These are phyloP conservation scores for Carabus problematicus DNA, from an alignment of 2,888 invertebrate genomes.

Conservation along the genomic window DNA sequence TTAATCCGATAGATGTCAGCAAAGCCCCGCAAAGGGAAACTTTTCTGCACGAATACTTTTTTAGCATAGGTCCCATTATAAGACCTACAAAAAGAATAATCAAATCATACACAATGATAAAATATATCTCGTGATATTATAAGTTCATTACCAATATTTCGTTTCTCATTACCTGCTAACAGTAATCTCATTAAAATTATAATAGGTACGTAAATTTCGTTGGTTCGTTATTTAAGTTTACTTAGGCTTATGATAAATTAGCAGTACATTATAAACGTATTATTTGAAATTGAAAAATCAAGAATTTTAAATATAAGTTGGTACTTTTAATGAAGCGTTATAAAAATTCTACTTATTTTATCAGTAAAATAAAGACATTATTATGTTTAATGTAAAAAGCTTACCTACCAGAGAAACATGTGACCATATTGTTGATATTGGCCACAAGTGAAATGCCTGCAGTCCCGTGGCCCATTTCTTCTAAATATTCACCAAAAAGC, in stretches of 20 bases:
- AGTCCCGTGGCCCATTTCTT: conserved; percentile 69
- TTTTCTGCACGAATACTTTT: conserved; percentile 62
- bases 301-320: too few relatives aligned
- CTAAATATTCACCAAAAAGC: conserved; percentile 70
- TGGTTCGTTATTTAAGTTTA: too few relatives aligned
- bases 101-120: conserved; percentile 2
- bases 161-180: too few relatives aligned
- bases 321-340: too few relatives aligned
- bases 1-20: conserved; percentile 62
- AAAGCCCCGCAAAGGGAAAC: conserved; percentile 65
- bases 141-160: background rate
- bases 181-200: too few relatives aligned
- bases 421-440: conserved; percentile 70
- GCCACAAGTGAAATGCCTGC: conserved; percentile 73
- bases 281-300: too few relatives aligned
- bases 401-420: conserved; percentile 64
- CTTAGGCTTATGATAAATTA: too few relatives aligned
- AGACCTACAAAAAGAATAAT: conserved; percentile 62
- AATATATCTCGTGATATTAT: background rate
- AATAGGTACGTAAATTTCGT: too few relatives aligned
- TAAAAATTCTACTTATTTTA: background rate
- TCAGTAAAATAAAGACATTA: too few relatives aligned
- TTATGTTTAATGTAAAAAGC: conserved; percentile 10
- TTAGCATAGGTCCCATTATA: conserved; percentile 73
- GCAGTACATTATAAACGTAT: too few relatives aligned